Conservation (phyloP, 2,113 vertebrate species). For the Pan paniscus region DNA sequence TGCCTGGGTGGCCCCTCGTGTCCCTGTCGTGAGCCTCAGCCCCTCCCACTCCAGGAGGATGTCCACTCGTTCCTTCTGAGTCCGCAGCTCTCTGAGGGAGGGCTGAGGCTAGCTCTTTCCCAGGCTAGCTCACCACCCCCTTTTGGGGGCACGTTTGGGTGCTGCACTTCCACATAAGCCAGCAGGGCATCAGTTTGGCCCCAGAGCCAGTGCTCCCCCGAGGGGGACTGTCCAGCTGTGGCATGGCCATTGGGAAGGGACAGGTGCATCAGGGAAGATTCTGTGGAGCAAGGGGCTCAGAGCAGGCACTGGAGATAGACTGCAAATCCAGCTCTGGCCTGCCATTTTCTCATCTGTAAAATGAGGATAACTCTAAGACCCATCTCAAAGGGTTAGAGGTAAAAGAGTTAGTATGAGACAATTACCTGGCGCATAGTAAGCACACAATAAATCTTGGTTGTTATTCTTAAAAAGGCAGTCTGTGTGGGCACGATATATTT, state of each 20-base stretch:
- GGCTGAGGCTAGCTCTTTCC: background rate
- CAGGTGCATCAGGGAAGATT: background rate
- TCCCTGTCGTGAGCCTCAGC: background rate
- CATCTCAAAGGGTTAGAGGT: background rate
- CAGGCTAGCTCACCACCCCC: background rate
- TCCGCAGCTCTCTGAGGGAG: background rate
- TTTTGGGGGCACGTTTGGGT: background rate
- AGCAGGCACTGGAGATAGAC: background rate
- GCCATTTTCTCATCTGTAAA: background rate
- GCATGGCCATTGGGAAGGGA: background rate
- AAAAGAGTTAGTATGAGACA: background rate
- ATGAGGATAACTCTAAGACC: background rate
- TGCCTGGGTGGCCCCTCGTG: background rate
- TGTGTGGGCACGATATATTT: background rate
- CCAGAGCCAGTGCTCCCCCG: background rate
- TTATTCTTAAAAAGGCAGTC: background rate
- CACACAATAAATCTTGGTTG: background rate
- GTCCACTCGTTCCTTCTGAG: background rate
- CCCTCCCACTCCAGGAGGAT: background rate
- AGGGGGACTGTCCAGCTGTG: background rate
- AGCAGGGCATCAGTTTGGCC: background rate
- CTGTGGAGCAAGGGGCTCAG: background rate
- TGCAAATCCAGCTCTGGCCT: background rate
- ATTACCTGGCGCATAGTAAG: background rate
- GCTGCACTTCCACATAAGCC: rapidly evolving